phyloP scores from a whole-genome alignment of 2,113 vertebrate species.

The Oreochromis spilurus region DNA sequence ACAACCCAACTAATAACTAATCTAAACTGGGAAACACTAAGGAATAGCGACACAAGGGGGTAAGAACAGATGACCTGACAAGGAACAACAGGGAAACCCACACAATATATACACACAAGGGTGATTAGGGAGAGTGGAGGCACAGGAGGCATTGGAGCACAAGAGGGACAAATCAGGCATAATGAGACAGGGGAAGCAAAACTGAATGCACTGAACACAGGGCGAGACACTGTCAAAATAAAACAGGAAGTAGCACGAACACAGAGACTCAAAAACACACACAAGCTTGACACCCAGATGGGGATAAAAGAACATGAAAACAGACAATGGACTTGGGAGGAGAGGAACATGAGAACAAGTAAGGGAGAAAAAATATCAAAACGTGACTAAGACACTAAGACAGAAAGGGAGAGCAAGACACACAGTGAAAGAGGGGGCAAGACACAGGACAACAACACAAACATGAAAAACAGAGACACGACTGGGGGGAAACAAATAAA shows the following conservation, averaged over 20 bases:
- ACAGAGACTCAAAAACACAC: neutral
- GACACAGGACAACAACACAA: neutral
- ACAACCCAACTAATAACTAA: neutral
- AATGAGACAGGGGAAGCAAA: neutral
- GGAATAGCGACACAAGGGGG: rapidly evolving
- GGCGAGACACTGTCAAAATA: neutral
- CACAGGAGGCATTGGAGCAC: neutral
- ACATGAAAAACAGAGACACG: neutral
- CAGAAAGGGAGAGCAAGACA: neutral
- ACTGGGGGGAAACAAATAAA: neutral
- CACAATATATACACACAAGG: neutral
- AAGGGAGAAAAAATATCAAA: too few relatives aligned
- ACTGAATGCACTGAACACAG: neutral
- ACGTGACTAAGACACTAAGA: too few relatives aligned
- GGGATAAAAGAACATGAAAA: neutral
- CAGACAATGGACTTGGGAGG: too few relatives aligned
- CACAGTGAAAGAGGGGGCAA: too few relatives aligned
- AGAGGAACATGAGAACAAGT: too few relatives aligned
- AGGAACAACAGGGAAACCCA: rapidly evolving
- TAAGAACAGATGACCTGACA: neutral
- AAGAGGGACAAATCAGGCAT: neutral
- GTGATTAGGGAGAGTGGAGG: neutral
- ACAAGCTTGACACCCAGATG: neutral
- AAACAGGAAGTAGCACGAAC: neutral
- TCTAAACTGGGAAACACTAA: rapidly evolving